Base-by-base conservation (phyloP, 1,140 invertebrate genomes). In the Mycetomoellerius zeteki region DNA sequence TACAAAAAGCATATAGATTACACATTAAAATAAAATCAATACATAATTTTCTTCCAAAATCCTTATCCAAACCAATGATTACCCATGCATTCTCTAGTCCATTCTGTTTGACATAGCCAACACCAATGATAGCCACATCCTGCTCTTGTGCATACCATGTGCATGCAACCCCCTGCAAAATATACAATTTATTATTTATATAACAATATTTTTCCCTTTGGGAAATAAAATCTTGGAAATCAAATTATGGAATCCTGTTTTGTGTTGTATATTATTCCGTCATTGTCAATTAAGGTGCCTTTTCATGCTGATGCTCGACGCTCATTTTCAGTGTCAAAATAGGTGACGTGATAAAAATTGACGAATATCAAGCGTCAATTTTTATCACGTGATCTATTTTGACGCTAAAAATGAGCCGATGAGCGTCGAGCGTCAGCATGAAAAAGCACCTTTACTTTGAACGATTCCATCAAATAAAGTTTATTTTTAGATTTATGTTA, bases 1-100 rank as follows among this genome's bases (percentile, higher is more conserved):
- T n/a, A n/a, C n/a, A n/a, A n/a, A 52, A 7, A 73, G 30, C 12
- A 21, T 33, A 14, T n/a, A 54, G 27, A 4, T 16, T 24, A 73
- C 19, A 27, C 12, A 1, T 33, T 12, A 16, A 21, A n/a, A 54
- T 54, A 2, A 7, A 33, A 21, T 6, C 7, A 24, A 54, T 52
- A 14, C 12, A 12, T n/a, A 8, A 14, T 75, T 76, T 58, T 64
- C 47, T 64, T 67, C 8, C 14, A 69, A 65, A 3, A 12, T 24
- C 69, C n/a, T 96, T 96, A 98, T 77, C 97, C 98, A 94, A 99
- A 99, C 98, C 98, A 99, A 94, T 99, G 98, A 92, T 96, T 97
- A 7, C 97, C 97, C 97, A 98, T 98, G 93, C 98, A 99, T 12
- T 98, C 97, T 91, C 98, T 96, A 1, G 97, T 98, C 98, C 98